Base-by-base conservation (phyloP, 2,113 vertebrate genomes). In the Grus americana region DNA sequence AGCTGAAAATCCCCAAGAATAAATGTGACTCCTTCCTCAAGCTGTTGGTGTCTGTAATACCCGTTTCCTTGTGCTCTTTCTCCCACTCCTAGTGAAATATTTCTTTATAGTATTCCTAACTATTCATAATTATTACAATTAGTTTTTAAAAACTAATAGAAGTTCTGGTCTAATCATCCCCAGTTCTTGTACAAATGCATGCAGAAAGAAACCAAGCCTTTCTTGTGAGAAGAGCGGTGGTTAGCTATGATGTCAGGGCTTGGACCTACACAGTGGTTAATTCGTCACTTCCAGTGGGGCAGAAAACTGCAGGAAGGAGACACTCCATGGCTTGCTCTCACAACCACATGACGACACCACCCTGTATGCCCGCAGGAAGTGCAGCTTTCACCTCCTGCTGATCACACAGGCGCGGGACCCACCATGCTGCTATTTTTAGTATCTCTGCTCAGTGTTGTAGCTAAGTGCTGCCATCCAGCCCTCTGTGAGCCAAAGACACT, bases 321-420 rank as follows among this genome's bases (percentile, higher is more conserved):
- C 49, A 16, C 18, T 66, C 19, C 7, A 3, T 32, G 19, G 21
- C 46, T 76, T 52, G 5, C 32, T 75, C 6, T 88, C 44, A 14
- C 12, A 46, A n/a, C 10, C 44, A 88, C 55, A 20, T 24, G 55
- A 75, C 71, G 13, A 23, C 24, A 38, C 6, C 27, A 57, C 24
- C 42, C 19, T 76, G 30, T 27, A 76, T 0, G 4, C 16, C 34
- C 2, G 0, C 2, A 1, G 29, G 15, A 79, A 72, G 11, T 14
- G 42, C 5, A 15, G 7, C 44, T 91, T 61, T 52, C 13, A 54
- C 10, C 40, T 92, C 22, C 22, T 20, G 15, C 34, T 62, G 26
- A 55, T 59, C 42, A n/a, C 54, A 54, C 9, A 63, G 62, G 29
- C 8, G 1, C 5, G 2, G 59, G 40, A 66, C 16, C 22, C 12